Base-by-base conservation (phyloP, 1,140 invertebrate species). In the roundworm (Caenorhabditis elegans) region DNA sequence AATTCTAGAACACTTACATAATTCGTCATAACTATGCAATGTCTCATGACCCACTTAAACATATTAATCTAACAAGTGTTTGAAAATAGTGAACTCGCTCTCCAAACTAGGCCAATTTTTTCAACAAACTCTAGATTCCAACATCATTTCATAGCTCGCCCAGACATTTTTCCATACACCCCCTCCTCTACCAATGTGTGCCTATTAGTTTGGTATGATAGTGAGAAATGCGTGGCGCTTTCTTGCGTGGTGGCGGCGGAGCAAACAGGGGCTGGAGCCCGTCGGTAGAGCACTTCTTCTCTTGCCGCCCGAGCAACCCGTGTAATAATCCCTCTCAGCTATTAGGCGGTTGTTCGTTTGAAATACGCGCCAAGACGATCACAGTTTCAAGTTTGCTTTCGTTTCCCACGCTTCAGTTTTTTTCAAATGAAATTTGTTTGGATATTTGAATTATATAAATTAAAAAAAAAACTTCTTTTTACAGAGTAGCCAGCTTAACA, bases 271-370 rank as follows among this genome's bases (percentile, higher is more conserved):
- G 55, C 55, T 60, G 55, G 55, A 34, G 55, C 55, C n/a, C 55
- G 39, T 43, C 39, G 39, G 15, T 17, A 17, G 55, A 60, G 60
- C 60, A 70, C 10, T 70, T 28, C 17, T 34, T 70, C 51, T 55
- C 51, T 24, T 65, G 31, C 55, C 55, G 55, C 34, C n/a, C 3
- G 60, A 39, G 34, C n/a, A 70, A 70, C 60, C 60, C 60, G 60
- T 70, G 60, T 70, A 70, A 70, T 70, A 70, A 70, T 70, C 60
- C 60, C 53, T 28, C 26, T 39, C 60, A 70, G 34, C 60, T 39
- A 39, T 70, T 70, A 70, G 60, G 60, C 60, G 60, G 60, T 70
- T 70, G 60, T 70, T 70, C 60, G 60, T 70, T 70, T 70, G 60
- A 70, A 70, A 70, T 70, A 70, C 34, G 60, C 60, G 31, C 60